These are phyloP conservation scores for Spisula subtruncata DNA, from an alignment of 2,888 invertebrate species.

Conservation along the genomic window DNA sequence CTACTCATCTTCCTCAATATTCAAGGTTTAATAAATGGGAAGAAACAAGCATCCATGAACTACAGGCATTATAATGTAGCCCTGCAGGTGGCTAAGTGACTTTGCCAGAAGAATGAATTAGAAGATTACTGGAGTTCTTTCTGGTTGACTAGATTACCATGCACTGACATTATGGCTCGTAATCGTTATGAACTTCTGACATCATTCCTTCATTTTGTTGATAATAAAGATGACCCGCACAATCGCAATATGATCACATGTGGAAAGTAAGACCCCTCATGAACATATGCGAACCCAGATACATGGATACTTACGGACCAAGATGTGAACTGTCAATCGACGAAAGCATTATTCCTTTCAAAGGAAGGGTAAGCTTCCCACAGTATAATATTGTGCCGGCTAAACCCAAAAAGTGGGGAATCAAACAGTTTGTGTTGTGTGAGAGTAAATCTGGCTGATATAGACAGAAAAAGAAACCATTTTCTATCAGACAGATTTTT, in stretches of 20 bases:
- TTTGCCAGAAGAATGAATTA: slow-evolving; percentile 14
- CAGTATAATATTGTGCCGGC: slow-evolving; percentile 55
- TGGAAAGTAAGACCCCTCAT: slow-evolving; percentile 37
- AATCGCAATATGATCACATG: slow-evolving; percentile 28
- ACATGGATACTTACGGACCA: slow-evolving; percentile 27
- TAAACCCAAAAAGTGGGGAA: not conserved
- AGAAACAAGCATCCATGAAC: slow-evolving; percentile 25
- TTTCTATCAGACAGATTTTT: too few relatives aligned
- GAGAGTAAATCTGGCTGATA: slow-evolving; percentile 65
- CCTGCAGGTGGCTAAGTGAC: slow-evolving; percentile 40
- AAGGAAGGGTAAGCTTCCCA: slow-evolving; percentile 48
- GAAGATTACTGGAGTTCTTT: slow-evolving; percentile 44
- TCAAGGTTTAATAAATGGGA: slow-evolving; percentile 19
- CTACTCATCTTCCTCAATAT: not conserved
- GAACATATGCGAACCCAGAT: slow-evolving; percentile 27
- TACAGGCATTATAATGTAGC: slow-evolving; percentile 43
- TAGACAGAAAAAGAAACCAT: too few relatives aligned
- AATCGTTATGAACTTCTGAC: slow-evolving; percentile 32
- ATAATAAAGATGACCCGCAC: not conserved
- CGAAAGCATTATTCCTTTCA: slow-evolving; percentile 58
- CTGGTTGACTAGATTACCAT: slow-evolving; percentile 26
- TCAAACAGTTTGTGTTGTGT: slow-evolving; percentile 39
- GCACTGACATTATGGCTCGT: slow-evolving; percentile 37
- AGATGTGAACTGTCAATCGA: slow-evolving; percentile 46
- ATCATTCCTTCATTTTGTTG: slow-evolving; percentile 32